These are phyloP conservation scores for Parnassius mnemosyne DNA, from an alignment of 2,888 invertebrate genomes.

Conservation along the genomic window DNA sequence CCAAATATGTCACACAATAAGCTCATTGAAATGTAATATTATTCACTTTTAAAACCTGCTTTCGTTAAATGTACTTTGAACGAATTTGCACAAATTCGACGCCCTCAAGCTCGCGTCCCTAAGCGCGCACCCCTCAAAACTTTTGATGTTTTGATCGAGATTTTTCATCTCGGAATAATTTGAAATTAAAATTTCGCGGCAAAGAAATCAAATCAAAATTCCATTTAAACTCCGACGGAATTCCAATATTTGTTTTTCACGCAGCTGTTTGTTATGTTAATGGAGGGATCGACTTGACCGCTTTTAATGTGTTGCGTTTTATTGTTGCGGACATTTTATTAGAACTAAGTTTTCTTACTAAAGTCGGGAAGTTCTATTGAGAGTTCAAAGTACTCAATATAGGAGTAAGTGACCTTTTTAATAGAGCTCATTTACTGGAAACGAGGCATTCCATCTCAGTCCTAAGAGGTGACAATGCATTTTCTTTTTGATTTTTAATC, in stretches of 20 bases:
- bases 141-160: constrained; percentile 73
- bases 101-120: not conserved
- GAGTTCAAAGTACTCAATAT: too few relatives aligned
- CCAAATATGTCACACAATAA: not conserved
- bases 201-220: constrained; percentile 79
- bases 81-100: constrained; percentile 15
- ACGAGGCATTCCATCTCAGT: too few relatives aligned
- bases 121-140: constrained; percentile 31
- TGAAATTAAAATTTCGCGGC: constrained; percentile 73
- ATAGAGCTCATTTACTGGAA: too few relatives aligned
- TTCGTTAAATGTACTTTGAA: constrained; percentile 12
- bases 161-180: constrained; percentile 77
- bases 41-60: too few relatives aligned
- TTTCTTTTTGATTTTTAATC: too few relatives aligned
- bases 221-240: constrained; percentile 60
- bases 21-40: not conserved
- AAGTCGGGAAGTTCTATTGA: not conserved
- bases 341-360: not conserved
- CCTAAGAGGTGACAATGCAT: too few relatives aligned
- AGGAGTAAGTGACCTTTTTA: too few relatives aligned
- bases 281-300: constrained; percentile 29
- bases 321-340: constrained; percentile 1
- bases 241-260: constrained; percentile 70
- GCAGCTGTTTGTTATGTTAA: constrained; percentile 56
- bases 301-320: constrained; percentile 2